Evolutionary conservation across 2,888 invertebrate genomes (phyloP), one percentile per base, ranked within the genome.

Genomic region (Mythimna loreyi): DNA sequence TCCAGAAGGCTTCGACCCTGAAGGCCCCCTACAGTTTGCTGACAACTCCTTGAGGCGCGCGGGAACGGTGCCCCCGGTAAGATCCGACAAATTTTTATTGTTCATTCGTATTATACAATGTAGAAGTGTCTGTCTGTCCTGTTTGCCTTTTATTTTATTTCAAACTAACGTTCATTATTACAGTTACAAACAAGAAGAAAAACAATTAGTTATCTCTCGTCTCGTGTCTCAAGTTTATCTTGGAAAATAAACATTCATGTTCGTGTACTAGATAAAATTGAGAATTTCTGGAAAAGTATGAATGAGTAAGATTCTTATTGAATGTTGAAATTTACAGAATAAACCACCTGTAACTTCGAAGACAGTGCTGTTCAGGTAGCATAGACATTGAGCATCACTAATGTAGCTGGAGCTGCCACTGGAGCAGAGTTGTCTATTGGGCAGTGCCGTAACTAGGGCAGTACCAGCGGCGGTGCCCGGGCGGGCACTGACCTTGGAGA

Each of bases 191-290:
- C 60, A 25, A 30, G 16, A 45, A 53, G 61, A 55, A 74, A 61
- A 61, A 75, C 57, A 79, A 67, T 33, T 55, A 50, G 30, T 62
- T 75, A 75, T 79, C 68, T 59, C 23, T 7, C 33, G 47, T 52
- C 30, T 50, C 3, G 19, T 40, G 79, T 50, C 55, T 66, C 55
- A 59, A 78, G 74, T 73, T 75, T 75, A 78, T 75, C 74, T 59
- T 23, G 58, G 2, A 59, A 43, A 78, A 72, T 64, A 78, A 74
- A 74, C 78, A 74, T 58, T 16, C n/a, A 25, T 19, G 59, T 11
- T 25, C n/a, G 50, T 28, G 7, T 28, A 30, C 19, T n/a, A 72
- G 65, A 78, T 74, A 72, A 78, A 33, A 55, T 49, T 50, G 52
- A 16, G 16, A 71, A 53, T 58, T 59, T 59, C 33, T 63, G 19